Conservation (phyloP, 2,797 vertebrate genomes). For the Cottoperca gobio region DNA sequence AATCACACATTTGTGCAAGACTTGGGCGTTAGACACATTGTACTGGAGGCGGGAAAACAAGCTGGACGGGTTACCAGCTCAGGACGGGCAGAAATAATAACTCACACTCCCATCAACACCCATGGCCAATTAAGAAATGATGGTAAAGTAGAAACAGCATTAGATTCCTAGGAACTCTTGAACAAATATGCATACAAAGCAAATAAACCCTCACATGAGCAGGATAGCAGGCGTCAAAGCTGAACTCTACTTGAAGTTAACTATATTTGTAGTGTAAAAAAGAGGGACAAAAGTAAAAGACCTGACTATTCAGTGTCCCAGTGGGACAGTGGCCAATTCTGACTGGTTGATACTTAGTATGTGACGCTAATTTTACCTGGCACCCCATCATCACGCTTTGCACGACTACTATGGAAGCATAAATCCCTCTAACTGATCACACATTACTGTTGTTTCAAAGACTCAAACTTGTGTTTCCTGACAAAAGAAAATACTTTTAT, state of each 20-base stretch:
- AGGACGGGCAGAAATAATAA: not conserved
- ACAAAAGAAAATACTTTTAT: constrained; percentile 1
- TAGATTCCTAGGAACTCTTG: not conserved
- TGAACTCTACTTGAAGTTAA: not conserved
- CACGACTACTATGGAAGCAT: not conserved
- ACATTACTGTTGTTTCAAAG: not conserved
- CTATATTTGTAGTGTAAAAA: not conserved
- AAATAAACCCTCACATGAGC: not conserved
- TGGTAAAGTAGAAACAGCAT: not conserved
- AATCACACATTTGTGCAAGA: not conserved
- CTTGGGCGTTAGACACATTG: not conserved
- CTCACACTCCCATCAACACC: not conserved
- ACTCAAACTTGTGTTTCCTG: not conserved
- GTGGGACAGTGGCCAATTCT: not conserved
- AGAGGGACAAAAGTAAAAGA: not conserved
- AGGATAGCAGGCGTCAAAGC: not conserved
- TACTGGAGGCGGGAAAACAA: not conserved
- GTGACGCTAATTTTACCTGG: not conserved
- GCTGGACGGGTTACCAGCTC: not conserved
- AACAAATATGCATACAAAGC: not conserved
- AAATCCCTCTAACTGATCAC: not conserved
- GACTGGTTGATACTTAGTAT: not conserved
- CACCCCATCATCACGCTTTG: too few relatives aligned
- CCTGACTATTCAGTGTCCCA: not conserved
- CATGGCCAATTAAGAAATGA: not conserved